Percentiles rank a stretch among this genome's conserved stretches.
These are phyloP conservation scores for Sympetrum striolatum DNA, from an alignment of 2,888 invertebrate genomes.

Conservation along the genomic window DNA sequence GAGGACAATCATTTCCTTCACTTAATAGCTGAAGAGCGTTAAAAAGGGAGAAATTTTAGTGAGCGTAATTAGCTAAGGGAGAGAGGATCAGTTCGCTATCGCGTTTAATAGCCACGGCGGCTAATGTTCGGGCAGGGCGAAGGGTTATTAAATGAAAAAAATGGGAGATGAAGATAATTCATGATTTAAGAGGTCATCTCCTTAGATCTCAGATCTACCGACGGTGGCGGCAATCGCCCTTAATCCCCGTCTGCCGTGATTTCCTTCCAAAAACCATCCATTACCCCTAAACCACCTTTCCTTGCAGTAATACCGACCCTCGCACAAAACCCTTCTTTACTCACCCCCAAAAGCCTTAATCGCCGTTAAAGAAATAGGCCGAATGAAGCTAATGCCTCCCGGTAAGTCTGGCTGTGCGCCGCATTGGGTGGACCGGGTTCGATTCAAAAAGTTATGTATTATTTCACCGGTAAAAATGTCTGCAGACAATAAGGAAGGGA, in stretches of 20 bases:
- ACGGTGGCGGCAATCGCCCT: conserved; percentile 9
- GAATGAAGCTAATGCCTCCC: background rate
- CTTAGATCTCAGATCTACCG: background rate
- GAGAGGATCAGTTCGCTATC: background rate
- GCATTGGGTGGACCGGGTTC: background rate
- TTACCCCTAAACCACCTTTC: background rate
- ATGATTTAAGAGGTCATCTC: conserved; percentile 31
- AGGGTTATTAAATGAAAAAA: background rate
- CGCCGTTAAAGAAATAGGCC: background rate
- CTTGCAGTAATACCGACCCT: background rate
- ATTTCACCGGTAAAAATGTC: too few species aligned
- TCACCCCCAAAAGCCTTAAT: background rate
- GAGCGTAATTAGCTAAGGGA: background rate
- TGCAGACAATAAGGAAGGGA: too few species aligned
- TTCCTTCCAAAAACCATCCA: background rate
- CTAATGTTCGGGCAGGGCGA: background rate
- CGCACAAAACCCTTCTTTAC: background rate
- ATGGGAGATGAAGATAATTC: conserved; percentile 28
- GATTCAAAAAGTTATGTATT: too few species aligned
- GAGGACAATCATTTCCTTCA: background rate
- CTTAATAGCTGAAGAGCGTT: background rate
- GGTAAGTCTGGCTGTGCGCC: background rate
- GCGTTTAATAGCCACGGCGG: background rate
- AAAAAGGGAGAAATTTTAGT: background rate
- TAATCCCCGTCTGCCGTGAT: conserved; percentile 16